Evolutionary conservation across 2,797 vertebrate species (phyloP).

Genomic region (Gila robusta): DNA sequence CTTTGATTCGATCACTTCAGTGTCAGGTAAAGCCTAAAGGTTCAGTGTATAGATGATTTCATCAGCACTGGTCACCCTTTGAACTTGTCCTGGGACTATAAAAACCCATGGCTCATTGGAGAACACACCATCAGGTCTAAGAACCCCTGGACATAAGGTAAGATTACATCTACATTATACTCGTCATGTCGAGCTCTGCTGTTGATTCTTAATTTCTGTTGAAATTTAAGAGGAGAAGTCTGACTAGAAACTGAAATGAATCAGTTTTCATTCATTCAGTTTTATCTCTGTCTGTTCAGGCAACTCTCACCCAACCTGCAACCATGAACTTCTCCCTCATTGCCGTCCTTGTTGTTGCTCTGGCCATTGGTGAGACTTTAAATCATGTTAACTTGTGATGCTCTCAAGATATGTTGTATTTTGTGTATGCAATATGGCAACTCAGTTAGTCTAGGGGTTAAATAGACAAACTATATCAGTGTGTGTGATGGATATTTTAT

Average conservation of each 20-base stretch:
- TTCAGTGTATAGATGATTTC: slow-evolving; percentile 52
- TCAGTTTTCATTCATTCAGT: no score
- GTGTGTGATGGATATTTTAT: not conserved
- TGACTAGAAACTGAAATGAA: not conserved
- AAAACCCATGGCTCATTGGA: slow-evolving; percentile 55
- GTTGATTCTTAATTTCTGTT: not conserved
- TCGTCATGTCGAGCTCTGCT: not conserved
- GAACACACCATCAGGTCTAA: slow-evolving; percentile 48
- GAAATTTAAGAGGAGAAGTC: not conserved
- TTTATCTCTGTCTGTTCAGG: slow-evolving; percentile 46
- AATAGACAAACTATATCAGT: not conserved
- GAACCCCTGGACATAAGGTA: slow-evolving; percentile 66
- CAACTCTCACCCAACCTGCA: slow-evolving; percentile 55
- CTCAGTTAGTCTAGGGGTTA: not conserved
- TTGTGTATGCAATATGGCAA: slow-evolving; percentile 49
- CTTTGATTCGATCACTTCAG: slow-evolving; percentile 64
- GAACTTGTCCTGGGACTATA: slow-evolving; percentile 58
- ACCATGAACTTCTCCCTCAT: slow-evolving; percentile 74
- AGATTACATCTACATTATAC: slow-evolving; percentile 9
- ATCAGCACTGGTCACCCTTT: slow-evolving; percentile 51
- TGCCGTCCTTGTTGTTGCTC: slow-evolving; percentile 62
- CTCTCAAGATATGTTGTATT: not conserved
- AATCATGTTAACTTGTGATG: not conserved
- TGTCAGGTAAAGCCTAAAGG: slow-evolving; percentile 66
- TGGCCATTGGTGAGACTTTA: slow-evolving; percentile 71